Evolutionary conservation across 2,888 invertebrate species (phyloP), one percentile per base, ranked within the genome.

Genomic region (Carterocephalus palaemon): DNA sequence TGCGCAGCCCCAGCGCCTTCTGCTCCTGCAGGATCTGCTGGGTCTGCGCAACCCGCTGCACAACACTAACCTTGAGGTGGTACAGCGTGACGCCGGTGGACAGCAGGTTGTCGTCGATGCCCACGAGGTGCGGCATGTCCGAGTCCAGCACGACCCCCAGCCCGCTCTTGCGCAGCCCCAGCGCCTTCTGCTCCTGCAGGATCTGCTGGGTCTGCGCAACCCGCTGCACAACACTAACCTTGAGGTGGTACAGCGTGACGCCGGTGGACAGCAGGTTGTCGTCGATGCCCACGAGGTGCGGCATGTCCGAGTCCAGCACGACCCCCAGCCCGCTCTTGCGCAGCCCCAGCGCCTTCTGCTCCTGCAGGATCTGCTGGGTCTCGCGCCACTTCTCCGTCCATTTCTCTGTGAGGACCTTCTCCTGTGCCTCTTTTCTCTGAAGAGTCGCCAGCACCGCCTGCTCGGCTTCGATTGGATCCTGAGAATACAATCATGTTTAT

Each of bases 381-480:
- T 95, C 95, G 36, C 94, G 89, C 97, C 97, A 97, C 70, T 96
- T 96, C 70, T 96, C 95, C 6, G 95, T 92, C 96, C 96, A 97
- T 67, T 95, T 94, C 77, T 96, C 95, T 0, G 96, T 96, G 47
- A 97, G 88, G 46, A 92, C 94, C 75, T 92, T 95, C 82, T 95
- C 95, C 67, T 95, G 93, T 0, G 95, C 96, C 75, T 97, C 96
- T 67, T 95, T 97, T 66, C 95, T 92, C 59, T 95, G 95, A 2
- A 97, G 89, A 55, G 94, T 93, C 20, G 95, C 95, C 40, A 96
- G 80, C 51, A 95, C 92, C 42, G 88, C 90, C 0, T 91, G 86
- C 61, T 90, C 90, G 4, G 85, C 75, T 51, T 88, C 80, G 26
- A 89, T 72, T 0, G 88, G 83, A 47, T 82, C 88, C 88, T 90